Conservation (phyloP, 2,797 vertebrate species). For the Apogon talboti region DNA sequence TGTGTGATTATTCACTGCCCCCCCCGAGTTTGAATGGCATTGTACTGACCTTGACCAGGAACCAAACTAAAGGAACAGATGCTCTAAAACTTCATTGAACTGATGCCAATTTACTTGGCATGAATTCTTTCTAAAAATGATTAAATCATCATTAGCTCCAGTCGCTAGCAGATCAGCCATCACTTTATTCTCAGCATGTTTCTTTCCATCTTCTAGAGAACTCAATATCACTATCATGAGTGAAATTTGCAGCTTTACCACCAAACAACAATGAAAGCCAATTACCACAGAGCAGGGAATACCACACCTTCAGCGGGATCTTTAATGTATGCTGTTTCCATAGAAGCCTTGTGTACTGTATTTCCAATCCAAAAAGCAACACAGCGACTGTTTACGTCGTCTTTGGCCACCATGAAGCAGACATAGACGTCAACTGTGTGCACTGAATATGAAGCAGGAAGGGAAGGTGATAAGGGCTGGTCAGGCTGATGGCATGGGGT, state of each 20-base stretch:
- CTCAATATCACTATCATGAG: constrained; percentile 22
- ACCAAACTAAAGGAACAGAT: constrained; percentile 18
- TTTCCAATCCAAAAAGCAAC: constrained; percentile 14
- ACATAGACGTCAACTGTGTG: constrained; percentile 33
- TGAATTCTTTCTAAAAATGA: constrained; percentile 10
- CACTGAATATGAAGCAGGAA: constrained; percentile 34
- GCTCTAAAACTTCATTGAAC: constrained; percentile 11
- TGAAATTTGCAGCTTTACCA: constrained; percentile 35
- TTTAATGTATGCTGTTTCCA: constrained; percentile 7
- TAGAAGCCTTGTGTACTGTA: not conserved
- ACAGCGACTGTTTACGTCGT: constrained; percentile 13
- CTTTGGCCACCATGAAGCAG: constrained; percentile 17
- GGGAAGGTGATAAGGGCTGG: constrained; percentile 46
- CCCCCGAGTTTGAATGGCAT: constrained; percentile 6
- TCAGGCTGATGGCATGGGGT: constrained; percentile 38
- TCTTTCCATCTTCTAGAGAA: constrained; percentile 25
- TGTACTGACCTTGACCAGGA: constrained; percentile 40
- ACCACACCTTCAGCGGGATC: constrained; percentile 23
- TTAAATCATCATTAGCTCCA: constrained; percentile 37
- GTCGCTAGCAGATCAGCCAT: constrained; percentile 32
- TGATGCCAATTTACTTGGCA: constrained; percentile 10
- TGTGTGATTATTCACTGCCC: constrained; percentile 12
- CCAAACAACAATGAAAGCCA: constrained; percentile 32
- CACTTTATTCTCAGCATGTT: constrained; percentile 23
- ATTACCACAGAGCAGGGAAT: constrained; percentile 29